Evolutionary conservation across 2,113 vertebrate genomes (phyloP), one percentile per base, ranked within the genome.

Genomic region (Phainopepla nitens): DNA sequence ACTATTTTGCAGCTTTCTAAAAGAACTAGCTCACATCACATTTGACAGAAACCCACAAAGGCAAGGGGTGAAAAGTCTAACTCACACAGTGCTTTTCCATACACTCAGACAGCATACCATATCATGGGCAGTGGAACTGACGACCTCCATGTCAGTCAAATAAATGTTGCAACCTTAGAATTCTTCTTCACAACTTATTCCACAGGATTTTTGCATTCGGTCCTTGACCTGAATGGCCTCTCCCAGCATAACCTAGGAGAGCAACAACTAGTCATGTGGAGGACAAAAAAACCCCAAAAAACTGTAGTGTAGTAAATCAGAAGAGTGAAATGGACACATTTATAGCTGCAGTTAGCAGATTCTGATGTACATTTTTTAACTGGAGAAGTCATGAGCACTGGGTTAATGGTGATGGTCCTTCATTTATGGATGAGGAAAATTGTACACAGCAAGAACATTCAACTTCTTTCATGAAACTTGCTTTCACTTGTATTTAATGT

Each of bases 101-200:
- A 0, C 15, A 19, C 25, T 60, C 47, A 23, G 28, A 42, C 13
- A 24, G 13, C 13, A 23, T 53, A 66, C 33, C 13, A 3, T 49
- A 39, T 62, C 42, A 47, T 1, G 1, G 0, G 27, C 21, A 23
- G n/a, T 42, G 64, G 33, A 89, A 77, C 35, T 50, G 69, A n/a
- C 0, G 0, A 33, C 71, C 89, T 33, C n/a, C 23, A 20, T 8
- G 10, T 42, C 28, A n/a, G 31, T 68, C 0, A 0, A 17, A 2
- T 22, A 8, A 49, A 45, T 0, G 0, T 42, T 69, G 20, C 50
- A 69, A 33, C 25, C 6, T 87, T 57, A 49, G 21, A 15, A 11
- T 21, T 77, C 70, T 54, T 88, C 54, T 80, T 64, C 9, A 25
- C 6, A 20, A 9, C 2, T 50, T n/a, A 9, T 73, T 93, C 83